A percentile compares a stretch with the other conserved stretches of the same genome.
These are phyloP conservation scores for Rhynchophorus ferrugineus DNA, from an alignment of 1,140 invertebrate genomes.

Conservation along the genomic window DNA sequence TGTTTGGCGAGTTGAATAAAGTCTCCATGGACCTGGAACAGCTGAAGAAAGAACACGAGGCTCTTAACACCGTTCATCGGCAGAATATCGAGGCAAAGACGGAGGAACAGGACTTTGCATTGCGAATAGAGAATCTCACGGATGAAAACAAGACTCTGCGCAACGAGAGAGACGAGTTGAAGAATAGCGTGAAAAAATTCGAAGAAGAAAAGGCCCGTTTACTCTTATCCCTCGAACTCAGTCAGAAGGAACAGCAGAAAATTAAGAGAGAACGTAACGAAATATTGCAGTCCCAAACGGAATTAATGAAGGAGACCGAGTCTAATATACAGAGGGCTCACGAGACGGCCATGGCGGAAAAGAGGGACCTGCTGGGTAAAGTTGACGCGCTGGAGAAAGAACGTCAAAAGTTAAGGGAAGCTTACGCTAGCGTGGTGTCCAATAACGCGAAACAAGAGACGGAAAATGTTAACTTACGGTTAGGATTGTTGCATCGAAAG, in stretches of 20 bases:
- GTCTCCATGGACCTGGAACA: constrained; percentile 7
- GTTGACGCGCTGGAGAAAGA: constrained; percentile 25
- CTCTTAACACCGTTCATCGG: constrained; percentile 8
- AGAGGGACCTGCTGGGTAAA: constrained; percentile 20
- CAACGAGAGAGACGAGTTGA: constrained; percentile 13
- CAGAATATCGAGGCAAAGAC: not conserved
- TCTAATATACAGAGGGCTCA: constrained; percentile 23
- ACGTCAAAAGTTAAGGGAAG: constrained; percentile 29
- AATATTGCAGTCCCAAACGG: constrained; percentile 24
- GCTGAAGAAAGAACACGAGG: constrained; percentile 17
- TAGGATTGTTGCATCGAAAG: not conserved
- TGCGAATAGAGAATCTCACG: constrained; percentile 7
- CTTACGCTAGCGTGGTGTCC: constrained; percentile 31
- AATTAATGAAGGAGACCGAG: constrained; percentile 29
- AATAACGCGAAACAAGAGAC: constrained; percentile 33
- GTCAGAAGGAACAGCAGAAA: constrained; percentile 20
- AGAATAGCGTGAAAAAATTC: constrained; percentile 10
- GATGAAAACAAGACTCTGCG: not conserved
- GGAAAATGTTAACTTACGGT: constrained; percentile 29
- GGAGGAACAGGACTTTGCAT: constrained; percentile 13
- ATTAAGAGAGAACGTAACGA: constrained; percentile 25
- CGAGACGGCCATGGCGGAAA: constrained; percentile 24
- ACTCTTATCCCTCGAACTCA: constrained; percentile 11
- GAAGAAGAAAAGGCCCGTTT: constrained; percentile 17
- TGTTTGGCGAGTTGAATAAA: constrained; percentile 4